Conservation (phyloP, 2,888 invertebrate species). For the Blera fallax region DNA sequence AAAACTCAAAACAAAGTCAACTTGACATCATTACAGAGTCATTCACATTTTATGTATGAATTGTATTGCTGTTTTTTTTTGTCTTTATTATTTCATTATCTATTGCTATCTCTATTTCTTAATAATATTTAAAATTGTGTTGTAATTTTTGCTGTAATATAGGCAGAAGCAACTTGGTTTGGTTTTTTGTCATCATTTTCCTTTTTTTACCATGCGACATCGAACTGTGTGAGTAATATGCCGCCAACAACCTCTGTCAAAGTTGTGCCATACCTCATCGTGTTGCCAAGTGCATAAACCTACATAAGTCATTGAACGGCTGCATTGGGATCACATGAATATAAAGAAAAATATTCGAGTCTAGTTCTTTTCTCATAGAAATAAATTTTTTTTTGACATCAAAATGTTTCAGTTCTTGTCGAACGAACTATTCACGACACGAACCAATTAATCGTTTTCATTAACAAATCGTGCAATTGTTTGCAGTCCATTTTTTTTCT, state of each 20-base stretch:
- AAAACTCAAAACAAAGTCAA: constrained; percentile 66
- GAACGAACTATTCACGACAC: not conserved
- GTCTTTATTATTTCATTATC: constrained; percentile 21
- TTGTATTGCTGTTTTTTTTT: constrained; percentile 37
- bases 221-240: not conserved
- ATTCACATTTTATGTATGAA: constrained; percentile 69
- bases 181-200: not conserved
- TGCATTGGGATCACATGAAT: constrained; percentile 7
- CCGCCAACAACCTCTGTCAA: not conserved
- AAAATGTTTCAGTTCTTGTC: not conserved
- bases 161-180: not conserved
- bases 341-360: not conserved
- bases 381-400: not conserved
- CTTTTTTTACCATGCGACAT: not conserved
- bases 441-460: not conserved
- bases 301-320: constrained; percentile 22
- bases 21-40: constrained; percentile 74
- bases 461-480: not conserved
- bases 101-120: constrained; percentile 5
- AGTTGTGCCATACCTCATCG: constrained; percentile 11
- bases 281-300: constrained; percentile 12
- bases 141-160: not conserved
- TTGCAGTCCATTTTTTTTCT: not conserved
- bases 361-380: not conserved
- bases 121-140: constrained; percentile 4